These are phyloP conservation scores for Paguma larvata DNA, from an alignment of 2,797 vertebrate species.

Conservation along the genomic window DNA sequence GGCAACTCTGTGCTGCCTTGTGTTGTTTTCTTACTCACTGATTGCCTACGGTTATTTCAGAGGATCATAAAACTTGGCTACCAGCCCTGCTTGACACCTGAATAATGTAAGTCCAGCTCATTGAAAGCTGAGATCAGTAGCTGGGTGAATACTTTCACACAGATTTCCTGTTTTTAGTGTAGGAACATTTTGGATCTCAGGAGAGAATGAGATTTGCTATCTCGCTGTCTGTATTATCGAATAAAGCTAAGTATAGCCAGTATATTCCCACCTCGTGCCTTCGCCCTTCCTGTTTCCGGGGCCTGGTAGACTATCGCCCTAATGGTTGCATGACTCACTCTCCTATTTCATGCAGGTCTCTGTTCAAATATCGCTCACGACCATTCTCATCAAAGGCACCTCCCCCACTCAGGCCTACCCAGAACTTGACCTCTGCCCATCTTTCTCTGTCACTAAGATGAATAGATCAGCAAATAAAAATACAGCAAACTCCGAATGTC, in stretches of 20 bases:
- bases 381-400: background rate
- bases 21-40: constrained; percentile 63
- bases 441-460: background rate
- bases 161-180: constrained; percentile 48
- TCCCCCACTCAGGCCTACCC: background rate
- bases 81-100: constrained; percentile 72
- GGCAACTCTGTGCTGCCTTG: background rate
- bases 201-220: constrained; percentile 25
- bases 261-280: background rate
- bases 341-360: background rate
- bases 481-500: background rate
- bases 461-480: constrained; percentile 13
- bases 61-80: constrained; percentile 73
- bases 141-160: background rate
- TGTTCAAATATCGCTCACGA: background rate
- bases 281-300: background rate
- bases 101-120: constrained; percentile 73
- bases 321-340: background rate
- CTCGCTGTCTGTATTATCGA: constrained; percentile 17
- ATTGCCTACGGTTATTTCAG: constrained; percentile 75
- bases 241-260: constrained; percentile 14
- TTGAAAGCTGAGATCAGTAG: constrained; percentile 79
- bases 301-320: too few species aligned
- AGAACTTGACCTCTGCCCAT: background rate
- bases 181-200: constrained; percentile 27